A percentile compares a stretch with the other conserved stretches of the same genome.
Conservation (phyloP, 2,888 invertebrate species). For the Lasioglossum oenotherae region DNA sequence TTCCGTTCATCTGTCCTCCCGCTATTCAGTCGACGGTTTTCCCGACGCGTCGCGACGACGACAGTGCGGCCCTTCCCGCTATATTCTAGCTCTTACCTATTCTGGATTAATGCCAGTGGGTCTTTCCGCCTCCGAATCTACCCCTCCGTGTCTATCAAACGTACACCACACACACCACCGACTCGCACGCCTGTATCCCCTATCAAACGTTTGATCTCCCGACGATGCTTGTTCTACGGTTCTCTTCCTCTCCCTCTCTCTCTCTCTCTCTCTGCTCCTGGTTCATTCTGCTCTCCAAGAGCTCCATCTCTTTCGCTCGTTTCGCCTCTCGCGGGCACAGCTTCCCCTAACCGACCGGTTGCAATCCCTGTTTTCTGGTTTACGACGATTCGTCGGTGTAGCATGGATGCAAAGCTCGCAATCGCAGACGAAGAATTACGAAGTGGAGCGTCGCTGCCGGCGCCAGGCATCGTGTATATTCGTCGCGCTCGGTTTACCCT, state of each 20-base stretch:
- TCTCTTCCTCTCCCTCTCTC: neutral
- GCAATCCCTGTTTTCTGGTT: slow-evolving; percentile 67
- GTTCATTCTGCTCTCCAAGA: neutral
- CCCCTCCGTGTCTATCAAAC: slow-evolving; percentile 32
- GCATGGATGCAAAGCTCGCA: slow-evolving; percentile 69
- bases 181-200: slow-evolving; percentile 38
- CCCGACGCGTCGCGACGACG: slow-evolving; percentile 19
- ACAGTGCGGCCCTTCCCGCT: slow-evolving; percentile 24
- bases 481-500: slow-evolving; percentile 72
- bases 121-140: slow-evolving; percentile 53
- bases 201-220: slow-evolving; percentile 46
- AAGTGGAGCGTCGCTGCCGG: slow-evolving; percentile 66
- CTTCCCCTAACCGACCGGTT: slow-evolving; percentile 8
- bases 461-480: slow-evolving; percentile 61
- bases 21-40: slow-evolving; percentile 45
- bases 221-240: slow-evolving; percentile 4
- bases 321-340: slow-evolving; percentile 9
- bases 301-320: neutral
- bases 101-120: slow-evolving; percentile 81
- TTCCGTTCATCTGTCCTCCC: slow-evolving; percentile 50
- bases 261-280: neutral
- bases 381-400: slow-evolving; percentile 59
- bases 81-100: slow-evolving; percentile 74
- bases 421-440: slow-evolving; percentile 73
- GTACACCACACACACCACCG: slow-evolving; percentile 32